A percentile compares a stretch with the other conserved stretches of the same genome.
phyloP scores from a whole-genome alignment of 2,888 invertebrate genomes.

The Seira sanloemensis region DNA sequence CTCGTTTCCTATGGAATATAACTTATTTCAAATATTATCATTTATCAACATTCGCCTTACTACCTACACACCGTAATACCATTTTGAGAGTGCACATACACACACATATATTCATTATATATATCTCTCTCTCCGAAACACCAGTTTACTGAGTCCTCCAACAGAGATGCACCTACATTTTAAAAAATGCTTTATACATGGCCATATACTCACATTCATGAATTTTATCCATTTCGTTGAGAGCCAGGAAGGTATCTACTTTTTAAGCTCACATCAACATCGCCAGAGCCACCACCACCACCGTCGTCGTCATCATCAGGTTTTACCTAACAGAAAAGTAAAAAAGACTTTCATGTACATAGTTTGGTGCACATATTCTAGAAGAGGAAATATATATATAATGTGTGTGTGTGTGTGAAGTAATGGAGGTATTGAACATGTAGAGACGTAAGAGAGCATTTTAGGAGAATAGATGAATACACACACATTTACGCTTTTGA shows the following conservation, averaged over 20 bases:
- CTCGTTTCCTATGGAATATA: background rate
- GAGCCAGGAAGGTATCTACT: background rate
- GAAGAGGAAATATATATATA: background rate
- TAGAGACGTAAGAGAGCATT: background rate
- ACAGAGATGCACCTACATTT: background rate
- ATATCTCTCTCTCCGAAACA: background rate
- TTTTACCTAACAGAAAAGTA: constrained; percentile 1
- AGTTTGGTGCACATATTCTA: background rate
- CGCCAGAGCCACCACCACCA: background rate
- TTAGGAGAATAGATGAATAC: background rate
- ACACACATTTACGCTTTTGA: background rate
- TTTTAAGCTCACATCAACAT: background rate
- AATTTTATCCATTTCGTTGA: background rate
- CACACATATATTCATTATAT: too few species aligned
- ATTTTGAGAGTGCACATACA: background rate
- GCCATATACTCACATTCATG: background rate
- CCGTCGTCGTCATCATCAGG: background rate
- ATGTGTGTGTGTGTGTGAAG: background rate
- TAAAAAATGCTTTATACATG: background rate
- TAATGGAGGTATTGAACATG: background rate
- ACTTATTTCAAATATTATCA: constrained; percentile 1
- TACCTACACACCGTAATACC: background rate
- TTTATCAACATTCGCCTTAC: constrained; percentile 4
- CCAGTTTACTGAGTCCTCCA: too few species aligned
- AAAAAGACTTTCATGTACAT: background rate